Evolutionary conservation across 2,888 invertebrate species (phyloP).

Genomic region (Hirtodrosophila duncani): DNA sequence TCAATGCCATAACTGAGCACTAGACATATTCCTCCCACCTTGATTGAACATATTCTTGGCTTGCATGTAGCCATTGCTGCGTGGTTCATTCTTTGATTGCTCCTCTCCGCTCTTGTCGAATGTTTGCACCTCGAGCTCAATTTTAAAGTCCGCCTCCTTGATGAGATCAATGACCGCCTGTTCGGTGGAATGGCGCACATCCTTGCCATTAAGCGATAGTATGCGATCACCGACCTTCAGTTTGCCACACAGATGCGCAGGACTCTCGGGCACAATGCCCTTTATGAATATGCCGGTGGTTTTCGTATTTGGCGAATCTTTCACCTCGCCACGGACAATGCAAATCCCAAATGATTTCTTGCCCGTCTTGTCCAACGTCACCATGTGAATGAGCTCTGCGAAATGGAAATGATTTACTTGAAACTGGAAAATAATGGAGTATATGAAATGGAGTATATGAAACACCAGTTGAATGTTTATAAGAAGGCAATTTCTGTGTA

Average conservation of each 20-base stretch:
- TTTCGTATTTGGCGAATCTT: constrained; percentile 82
- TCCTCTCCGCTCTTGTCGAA: constrained; percentile 73
- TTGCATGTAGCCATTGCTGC: constrained; percentile 70
- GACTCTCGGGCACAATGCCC: constrained; percentile 95
- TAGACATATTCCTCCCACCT: constrained; percentile 34
- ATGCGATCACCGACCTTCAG: constrained; percentile 82
- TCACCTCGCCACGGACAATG: constrained; percentile 94
- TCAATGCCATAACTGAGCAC: neutral
- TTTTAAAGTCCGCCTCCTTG: constrained; percentile 91
- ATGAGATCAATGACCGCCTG: constrained; percentile 97
- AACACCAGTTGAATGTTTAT: too few relatives aligned
- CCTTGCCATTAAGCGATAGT: constrained; percentile 91
- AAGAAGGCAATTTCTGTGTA: too few relatives aligned
- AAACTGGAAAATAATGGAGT: neutral
- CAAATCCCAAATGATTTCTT: constrained; percentile 92
- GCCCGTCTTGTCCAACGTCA: constrained; percentile 75
- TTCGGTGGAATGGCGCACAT: constrained; percentile 93
- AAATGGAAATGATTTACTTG: neutral
- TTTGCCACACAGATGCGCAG: constrained; percentile 93
- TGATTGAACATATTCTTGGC: constrained; percentile 62
- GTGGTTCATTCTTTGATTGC: constrained; percentile 50
- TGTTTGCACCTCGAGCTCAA: constrained; percentile 92
- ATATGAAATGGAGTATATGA: too few relatives aligned
- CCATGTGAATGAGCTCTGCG: constrained; percentile 70
- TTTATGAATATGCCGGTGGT: constrained; percentile 98